Conservation (phyloP, 2,888 invertebrate genomes). For the Anarsia innoxiella region DNA sequence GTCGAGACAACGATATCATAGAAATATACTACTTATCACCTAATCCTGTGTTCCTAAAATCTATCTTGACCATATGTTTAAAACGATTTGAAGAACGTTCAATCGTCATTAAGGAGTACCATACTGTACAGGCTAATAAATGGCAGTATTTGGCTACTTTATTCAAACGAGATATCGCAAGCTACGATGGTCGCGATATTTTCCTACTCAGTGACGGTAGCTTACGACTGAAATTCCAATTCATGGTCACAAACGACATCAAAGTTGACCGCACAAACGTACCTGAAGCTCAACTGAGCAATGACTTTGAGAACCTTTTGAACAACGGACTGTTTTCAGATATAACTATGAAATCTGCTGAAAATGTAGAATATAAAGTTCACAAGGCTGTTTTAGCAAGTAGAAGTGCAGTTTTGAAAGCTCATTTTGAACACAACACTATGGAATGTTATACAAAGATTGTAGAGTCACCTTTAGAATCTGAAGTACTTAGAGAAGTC, state of each 20-base stretch:
- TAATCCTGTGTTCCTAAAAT: conserved; percentile 53
- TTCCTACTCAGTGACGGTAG: conserved; percentile 57
- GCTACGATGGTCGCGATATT: conserved; percentile 46
- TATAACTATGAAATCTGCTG: conserved; percentile 56
- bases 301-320: conserved; percentile 56
- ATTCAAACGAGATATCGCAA: conserved; percentile 53
- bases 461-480: conserved; percentile 54
- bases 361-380: conserved; percentile 52
- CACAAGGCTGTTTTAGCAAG: conserved; percentile 63
- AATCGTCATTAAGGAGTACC: conserved; percentile 58
- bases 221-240: conserved; percentile 56
- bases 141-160: conserved; percentile 64
- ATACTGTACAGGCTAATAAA: conserved; percentile 57
- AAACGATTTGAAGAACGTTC: conserved; percentile 62
- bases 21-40: conserved; percentile 61
- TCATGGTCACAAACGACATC: conserved; percentile 59
- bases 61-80: conserved; percentile 52
- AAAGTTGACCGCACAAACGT: conserved; percentile 44
- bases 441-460: conserved; percentile 54
- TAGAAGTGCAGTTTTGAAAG: conserved; percentile 59
- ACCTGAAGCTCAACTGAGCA: conserved; percentile 51
- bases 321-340: conserved; percentile 57
- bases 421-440: conserved; percentile 65
- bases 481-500: conserved; percentile 55
- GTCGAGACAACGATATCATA: conserved; percentile 56